Percentiles rank a stretch among this genome's conserved stretches.
Evolutionary conservation across 2,888 invertebrate species (phyloP).

Genomic region (Uloborus plumipes): DNA sequence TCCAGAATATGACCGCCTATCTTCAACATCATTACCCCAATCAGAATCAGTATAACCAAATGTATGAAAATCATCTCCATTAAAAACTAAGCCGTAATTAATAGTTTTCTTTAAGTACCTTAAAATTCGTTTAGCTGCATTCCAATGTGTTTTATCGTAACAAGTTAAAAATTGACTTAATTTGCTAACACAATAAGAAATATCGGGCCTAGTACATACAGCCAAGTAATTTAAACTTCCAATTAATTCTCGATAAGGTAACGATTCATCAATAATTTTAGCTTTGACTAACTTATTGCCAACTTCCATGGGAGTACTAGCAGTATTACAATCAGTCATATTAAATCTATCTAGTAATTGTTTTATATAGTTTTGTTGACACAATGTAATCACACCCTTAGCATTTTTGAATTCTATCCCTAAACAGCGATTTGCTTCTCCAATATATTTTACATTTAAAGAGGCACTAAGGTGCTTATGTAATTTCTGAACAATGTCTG

Average conservation of each 20-base stretch:
- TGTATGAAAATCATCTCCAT: background rate
- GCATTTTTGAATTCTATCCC: conserved; percentile 4
- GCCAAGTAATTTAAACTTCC: background rate
- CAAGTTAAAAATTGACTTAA: conserved; percentile 2
- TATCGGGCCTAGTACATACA: background rate
- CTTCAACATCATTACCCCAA: background rate
- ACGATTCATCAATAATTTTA: too few relatives aligned
- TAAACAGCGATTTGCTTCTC: conserved; percentile 7
- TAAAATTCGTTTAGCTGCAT: background rate
- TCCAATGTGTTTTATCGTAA: conserved; percentile 10
- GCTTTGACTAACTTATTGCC: too few relatives aligned
- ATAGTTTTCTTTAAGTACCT: conserved; percentile 13
- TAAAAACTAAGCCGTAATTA: conserved; percentile 21
- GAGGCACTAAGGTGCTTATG: background rate
- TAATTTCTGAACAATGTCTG: background rate
- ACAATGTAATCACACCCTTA: background rate
- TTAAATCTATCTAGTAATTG: background rate
- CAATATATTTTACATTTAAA: conserved; percentile 7
- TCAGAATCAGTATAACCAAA: conserved; percentile 8
- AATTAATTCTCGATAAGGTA: too few relatives aligned
- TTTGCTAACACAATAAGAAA: background rate
- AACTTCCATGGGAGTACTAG: too few relatives aligned
- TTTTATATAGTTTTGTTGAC: background rate
- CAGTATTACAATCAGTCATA: background rate
- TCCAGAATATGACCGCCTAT: conserved; percentile 3